Base-by-base conservation (phyloP, 2,113 vertebrate genomes). In the Diphyllodes magnificus region DNA sequence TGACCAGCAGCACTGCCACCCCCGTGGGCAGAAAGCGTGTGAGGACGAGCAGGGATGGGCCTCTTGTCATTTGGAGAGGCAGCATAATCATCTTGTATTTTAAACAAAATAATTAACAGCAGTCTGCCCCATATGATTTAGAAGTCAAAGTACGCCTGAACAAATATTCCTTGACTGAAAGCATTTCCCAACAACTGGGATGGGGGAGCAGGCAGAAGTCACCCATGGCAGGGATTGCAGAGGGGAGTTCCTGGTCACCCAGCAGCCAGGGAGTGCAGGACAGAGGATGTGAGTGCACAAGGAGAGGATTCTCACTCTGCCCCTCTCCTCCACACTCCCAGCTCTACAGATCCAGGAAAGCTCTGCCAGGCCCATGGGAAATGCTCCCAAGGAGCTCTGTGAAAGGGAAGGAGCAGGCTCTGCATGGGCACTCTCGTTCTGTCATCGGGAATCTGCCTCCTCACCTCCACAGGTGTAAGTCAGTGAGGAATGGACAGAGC, bases 1-100 rank as follows among this genome's bases (percentile, higher is more conserved):
- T 53, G 35, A 82, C 56, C 92, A 96, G 94, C 87, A 97, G 94
- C 80, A 89, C 30, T 92, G 73, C 83, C 83, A 85, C 40, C 77
- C 85, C 64, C 50, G n/a, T 6, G 72, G 71, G 50, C 91, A 63
- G 15, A 28, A 79, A 49, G 11, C 6, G 2, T 44, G 88, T 71
- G 53, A 91, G 50, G 92, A 89, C 0, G 0, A 13, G 39, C 18
- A 88, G 80, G 86, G 66, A 76, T 27, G 18, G 37, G 37, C 42
- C 23, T 82, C 57, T 47, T 83, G 44, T 91, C 87, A 90, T 92
- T 50, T 92, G 79, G 85, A 95, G 64, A 86, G 57, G 71, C 81
- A 85, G 60, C 50, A 57, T 13, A 60, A 94, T 33, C 28, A 75
- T 40, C 51, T 47, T 90, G 75, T 78, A 63, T 86, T 72, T 90